These are phyloP conservation scores for Gopherus evgoodei DNA, from an alignment of 2,113 vertebrate species.

Conservation along the genomic window DNA sequence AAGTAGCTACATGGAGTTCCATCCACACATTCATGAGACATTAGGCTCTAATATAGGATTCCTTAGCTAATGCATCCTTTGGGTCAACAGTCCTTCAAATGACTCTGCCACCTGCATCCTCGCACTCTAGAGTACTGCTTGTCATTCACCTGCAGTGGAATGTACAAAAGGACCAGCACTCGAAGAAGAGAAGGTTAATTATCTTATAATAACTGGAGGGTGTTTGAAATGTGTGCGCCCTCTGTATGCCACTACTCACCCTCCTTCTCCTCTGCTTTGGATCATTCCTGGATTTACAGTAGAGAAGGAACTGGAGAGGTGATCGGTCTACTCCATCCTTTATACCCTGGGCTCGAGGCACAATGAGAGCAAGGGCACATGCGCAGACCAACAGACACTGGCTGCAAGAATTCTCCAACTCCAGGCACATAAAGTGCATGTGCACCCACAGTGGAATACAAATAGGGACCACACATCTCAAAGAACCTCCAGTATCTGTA, in stretches of 20 bases:
- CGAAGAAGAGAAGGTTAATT: not conserved
- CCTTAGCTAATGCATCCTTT: not conserved
- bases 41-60: not conserved
- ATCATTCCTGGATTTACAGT: not conserved
- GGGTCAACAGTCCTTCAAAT: not conserved
- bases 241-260: not conserved
- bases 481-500: not conserved
- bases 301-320: not conserved
- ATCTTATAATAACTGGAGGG: too few species aligned
- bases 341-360: not conserved
- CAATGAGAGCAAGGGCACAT: not conserved
- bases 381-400: not conserved
- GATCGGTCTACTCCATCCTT: not conserved
- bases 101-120: not conserved
- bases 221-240: not conserved
- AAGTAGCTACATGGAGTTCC: not conserved
- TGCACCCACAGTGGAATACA: not conserved
- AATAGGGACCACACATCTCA: not conserved
- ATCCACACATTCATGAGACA: not conserved
- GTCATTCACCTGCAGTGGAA: not conserved
- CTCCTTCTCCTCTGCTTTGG: not conserved
- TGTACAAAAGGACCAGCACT: not conserved
- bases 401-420: not conserved
- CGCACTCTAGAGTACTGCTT: not conserved
- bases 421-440: not conserved